Evolutionary conservation across 2,888 invertebrate genomes (phyloP).

Genomic region (Ophonus ardosiacus): DNA sequence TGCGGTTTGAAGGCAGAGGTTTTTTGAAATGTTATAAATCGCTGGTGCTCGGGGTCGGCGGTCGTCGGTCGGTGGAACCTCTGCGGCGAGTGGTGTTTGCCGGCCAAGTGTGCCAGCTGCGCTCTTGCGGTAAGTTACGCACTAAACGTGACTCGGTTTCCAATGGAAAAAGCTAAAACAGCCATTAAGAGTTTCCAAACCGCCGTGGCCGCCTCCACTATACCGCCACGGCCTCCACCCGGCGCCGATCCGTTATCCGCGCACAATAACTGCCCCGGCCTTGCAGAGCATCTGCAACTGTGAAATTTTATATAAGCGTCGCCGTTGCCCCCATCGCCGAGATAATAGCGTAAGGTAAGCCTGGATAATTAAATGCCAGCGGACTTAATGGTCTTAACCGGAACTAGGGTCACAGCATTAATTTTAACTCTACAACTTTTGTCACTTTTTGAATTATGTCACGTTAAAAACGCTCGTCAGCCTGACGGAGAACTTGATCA

Average conservation of each 20-base stretch:
- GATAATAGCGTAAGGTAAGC: slow-evolving; percentile 58
- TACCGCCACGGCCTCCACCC: slow-evolving; percentile 3
- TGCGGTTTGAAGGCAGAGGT: slow-evolving; percentile 47
- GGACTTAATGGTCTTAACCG: slow-evolving; percentile 53
- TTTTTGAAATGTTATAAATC: slow-evolving; percentile 63
- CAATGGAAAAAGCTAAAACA: slow-evolving; percentile 63
- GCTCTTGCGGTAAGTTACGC: slow-evolving; percentile 63
- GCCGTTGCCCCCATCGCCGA: background rate
- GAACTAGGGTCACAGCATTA: slow-evolving; percentile 45
- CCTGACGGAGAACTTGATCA: slow-evolving; percentile 10
- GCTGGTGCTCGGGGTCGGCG: slow-evolving; percentile 16
- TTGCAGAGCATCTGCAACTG: slow-evolving; percentile 52
- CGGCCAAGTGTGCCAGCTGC: slow-evolving; percentile 61
- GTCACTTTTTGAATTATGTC: slow-evolving; percentile 54
- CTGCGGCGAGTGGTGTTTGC: slow-evolving; percentile 46
- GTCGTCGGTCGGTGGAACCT: slow-evolving; percentile 1
- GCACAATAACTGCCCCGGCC: slow-evolving; percentile 33
- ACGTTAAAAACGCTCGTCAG: slow-evolving; percentile 22
- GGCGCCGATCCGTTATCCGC: slow-evolving; percentile 45
- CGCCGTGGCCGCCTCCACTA: slow-evolving; percentile 21
- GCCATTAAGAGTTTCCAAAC: slow-evolving; percentile 64
- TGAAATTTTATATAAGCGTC: slow-evolving; percentile 39
- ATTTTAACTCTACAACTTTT: slow-evolving; percentile 51
- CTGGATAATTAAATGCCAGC: slow-evolving; percentile 50
- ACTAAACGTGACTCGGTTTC: slow-evolving; percentile 63